Evolutionary conservation across 2,113 vertebrate species (phyloP), one percentile per base, ranked within the genome.

Genomic region (Morone saxatilis): DNA sequence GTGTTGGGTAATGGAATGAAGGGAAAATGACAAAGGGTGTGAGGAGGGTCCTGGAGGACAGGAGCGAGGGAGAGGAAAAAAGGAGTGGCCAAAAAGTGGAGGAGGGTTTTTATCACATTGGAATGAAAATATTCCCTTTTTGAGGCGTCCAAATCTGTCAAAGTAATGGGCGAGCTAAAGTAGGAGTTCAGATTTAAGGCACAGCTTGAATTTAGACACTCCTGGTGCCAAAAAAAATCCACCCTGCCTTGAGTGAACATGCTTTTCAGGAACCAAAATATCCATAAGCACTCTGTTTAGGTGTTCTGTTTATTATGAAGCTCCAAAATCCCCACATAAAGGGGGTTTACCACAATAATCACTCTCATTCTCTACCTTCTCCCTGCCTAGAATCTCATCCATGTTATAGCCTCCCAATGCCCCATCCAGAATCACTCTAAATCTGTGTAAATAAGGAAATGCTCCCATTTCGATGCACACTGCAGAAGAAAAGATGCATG

Each of bases 361-460:
- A 43, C 77, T 71, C 78, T 48, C 41, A 75, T 87, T 88, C 85
- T 79, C 76, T 76, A 78, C 74, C 86, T 78, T 68, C 68, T 83
- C 62, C 56, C 71, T 78, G 36, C 70, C 71, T 79, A 72, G 60
- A 87, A 80, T 65, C 76, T 70, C 78, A 57, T 86, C 57, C 53
- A 38, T 50, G 54, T 14, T 81, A 17, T 4, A 73, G 74, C 51
- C 75, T 71, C 63, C 53, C 50, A 40, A 31, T 74, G 40, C 59
- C 53, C 79, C 76, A 62, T 81, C 73, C 75, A 66, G 61, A 86
- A 78, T 86, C 69, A 1, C 51, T 71, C 70, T 56, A 90, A 91
- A 91, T 87, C 88, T 88, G 86, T 83, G 80, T 86, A 91, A 93
- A 91, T 84, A 90, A 75, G 76, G 82, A 78, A 84, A 89, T 57